Conservation (phyloP, 2,797 vertebrate species). For the Brachymystax lenok region DNA sequence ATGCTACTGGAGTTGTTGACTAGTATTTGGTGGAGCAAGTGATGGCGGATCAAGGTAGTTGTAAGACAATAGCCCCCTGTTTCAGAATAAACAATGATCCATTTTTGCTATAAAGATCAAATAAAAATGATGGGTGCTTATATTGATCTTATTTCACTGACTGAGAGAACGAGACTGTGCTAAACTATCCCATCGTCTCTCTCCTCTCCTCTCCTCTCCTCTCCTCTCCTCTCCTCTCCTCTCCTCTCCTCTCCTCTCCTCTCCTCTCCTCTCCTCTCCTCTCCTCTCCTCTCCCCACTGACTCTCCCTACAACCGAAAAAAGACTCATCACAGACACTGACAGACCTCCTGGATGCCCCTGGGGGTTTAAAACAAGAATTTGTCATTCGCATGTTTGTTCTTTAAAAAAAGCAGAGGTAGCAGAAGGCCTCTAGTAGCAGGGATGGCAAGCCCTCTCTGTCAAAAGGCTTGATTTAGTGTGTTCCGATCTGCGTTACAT, state of each 20-base stretch:
- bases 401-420: slow-evolving; percentile 55
- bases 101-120: not conserved
- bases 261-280: too few species aligned
- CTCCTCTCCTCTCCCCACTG: not conserved
- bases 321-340: slow-evolving; percentile 41
- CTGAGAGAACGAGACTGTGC: not conserved
- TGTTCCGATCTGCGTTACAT: slow-evolving; percentile 46
- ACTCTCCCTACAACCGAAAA: not conserved
- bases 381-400: slow-evolving; percentile 49
- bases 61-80: not conserved
- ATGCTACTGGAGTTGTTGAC: slow-evolving; percentile 4
- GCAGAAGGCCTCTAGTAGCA: slow-evolving; percentile 40
- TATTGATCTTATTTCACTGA: not conserved
- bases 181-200: not conserved
- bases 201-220: not conserved
- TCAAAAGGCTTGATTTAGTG: slow-evolving; percentile 37
- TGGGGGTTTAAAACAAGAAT: slow-evolving; percentile 49
- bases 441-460: slow-evolving; percentile 30
- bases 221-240: not conserved
- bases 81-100: not conserved
- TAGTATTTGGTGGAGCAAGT: not conserved
- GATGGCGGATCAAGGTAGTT: not conserved
- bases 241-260: too few species aligned
- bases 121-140: too few species aligned
- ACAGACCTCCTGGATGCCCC: not conserved